These are phyloP conservation scores for Sphaeridia pumilis DNA, from an alignment of 2,888 invertebrate genomes.

Conservation along the genomic window DNA sequence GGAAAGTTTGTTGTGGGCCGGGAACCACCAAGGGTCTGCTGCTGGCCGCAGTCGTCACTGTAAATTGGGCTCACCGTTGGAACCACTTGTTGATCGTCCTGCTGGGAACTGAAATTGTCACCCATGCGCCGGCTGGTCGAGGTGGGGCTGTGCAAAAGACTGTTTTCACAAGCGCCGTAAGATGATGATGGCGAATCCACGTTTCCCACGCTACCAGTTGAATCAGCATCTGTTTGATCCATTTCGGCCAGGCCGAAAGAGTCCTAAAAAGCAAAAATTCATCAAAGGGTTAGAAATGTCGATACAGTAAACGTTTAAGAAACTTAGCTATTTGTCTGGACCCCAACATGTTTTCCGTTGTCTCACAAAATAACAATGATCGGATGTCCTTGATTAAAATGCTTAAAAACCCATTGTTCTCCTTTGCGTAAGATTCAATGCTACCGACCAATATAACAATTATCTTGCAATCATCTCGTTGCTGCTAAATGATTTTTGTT, in stretches of 20 bases:
- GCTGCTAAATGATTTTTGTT: too few species aligned
- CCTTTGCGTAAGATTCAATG: too few species aligned
- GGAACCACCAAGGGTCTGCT: background rate
- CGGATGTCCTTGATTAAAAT: background rate
- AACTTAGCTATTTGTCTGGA: background rate
- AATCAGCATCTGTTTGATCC: background rate
- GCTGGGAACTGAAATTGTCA: background rate
- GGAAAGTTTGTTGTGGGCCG: too few species aligned
- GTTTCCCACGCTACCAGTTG: slow-evolving; percentile 13
- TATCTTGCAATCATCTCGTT: too few species aligned
- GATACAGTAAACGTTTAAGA: background rate
- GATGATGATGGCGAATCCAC: slow-evolving; percentile 4
- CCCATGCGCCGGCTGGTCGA: background rate
- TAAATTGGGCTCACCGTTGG: slow-evolving; percentile 10
- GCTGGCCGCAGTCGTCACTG: background rate
- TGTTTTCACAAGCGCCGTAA: slow-evolving; percentile 1
- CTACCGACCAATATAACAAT: too few species aligned
- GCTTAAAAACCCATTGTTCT: too few species aligned
- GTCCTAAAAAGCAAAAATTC: background rate
- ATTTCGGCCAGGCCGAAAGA: background rate
- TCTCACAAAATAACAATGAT: background rate
- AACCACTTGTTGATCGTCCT: slow-evolving; percentile 13
- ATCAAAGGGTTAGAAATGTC: background rate
- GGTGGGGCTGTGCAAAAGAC: slow-evolving; percentile 1
- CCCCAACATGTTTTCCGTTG: too few species aligned